Conservation (phyloP, 2,113 vertebrate genomes). For the Sakesphorus luctuosus region DNA sequence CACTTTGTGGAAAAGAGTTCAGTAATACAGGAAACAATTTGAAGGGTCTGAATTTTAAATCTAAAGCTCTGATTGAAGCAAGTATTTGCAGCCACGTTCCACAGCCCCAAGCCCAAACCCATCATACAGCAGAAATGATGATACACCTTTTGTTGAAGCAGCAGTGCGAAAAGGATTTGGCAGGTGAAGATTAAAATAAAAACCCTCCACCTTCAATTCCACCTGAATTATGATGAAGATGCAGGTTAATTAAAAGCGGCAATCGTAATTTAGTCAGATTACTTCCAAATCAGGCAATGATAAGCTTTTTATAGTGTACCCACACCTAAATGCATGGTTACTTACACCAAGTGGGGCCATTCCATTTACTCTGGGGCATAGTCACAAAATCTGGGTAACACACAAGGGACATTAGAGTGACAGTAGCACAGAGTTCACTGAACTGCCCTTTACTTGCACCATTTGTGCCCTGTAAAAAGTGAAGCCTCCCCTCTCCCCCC, state of each 20-base stretch:
- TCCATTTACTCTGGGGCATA: slow-evolving; percentile 77
- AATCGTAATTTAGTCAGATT: slow-evolving; percentile 38
- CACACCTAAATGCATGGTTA: slow-evolving; percentile 57
- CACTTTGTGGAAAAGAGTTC: neutral
- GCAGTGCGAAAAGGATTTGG: slow-evolving; percentile 19
- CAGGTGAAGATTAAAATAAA: slow-evolving; percentile 17
- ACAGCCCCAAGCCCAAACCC: neutral
- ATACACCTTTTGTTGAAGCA: slow-evolving; percentile 18
- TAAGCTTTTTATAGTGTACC: slow-evolving; percentile 58
- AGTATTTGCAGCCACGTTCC: neutral
- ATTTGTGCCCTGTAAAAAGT: neutral
- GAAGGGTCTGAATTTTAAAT: slow-evolving; percentile 10
- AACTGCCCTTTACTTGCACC: neutral
- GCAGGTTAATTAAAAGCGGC: neutral
- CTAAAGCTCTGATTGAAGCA: slow-evolving; percentile 6
- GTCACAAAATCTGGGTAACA: slow-evolving; percentile 78
- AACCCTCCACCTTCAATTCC: slow-evolving; percentile 57
- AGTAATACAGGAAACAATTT: neutral
- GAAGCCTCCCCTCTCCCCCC: neutral
- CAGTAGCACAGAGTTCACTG: neutral
- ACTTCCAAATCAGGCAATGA: slow-evolving; percentile 29
- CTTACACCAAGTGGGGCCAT: slow-evolving; percentile 77
- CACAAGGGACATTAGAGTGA: slow-evolving; percentile 66
- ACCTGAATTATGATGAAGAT: neutral
- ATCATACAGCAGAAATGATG: neutral